These are phyloP conservation scores for Scaptomyza graminum DNA, from an alignment of 1,140 invertebrate genomes.

Conservation along the genomic window DNA sequence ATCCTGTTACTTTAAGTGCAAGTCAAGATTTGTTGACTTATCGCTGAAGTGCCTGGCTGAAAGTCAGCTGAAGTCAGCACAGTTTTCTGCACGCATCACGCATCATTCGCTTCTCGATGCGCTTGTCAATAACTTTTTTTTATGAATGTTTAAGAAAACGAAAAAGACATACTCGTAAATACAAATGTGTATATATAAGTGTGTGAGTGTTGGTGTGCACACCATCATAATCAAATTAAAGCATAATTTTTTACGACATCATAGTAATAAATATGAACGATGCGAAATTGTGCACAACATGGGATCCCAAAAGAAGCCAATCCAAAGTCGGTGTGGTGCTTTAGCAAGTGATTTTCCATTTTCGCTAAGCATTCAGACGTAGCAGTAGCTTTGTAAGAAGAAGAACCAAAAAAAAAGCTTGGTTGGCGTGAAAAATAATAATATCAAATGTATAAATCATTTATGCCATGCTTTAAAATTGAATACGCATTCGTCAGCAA, in stretches of 20 bases:
- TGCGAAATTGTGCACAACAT: constrained; percentile 61
- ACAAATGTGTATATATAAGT: neutral
- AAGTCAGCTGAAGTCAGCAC: constrained; percentile 36
- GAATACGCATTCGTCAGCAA: constrained; percentile 81
- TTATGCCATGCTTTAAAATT: constrained; percentile 72
- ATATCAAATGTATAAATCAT: constrained; percentile 82
- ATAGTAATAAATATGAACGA: constrained; percentile 80
- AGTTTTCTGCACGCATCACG: constrained; percentile 26
- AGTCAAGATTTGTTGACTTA: constrained; percentile 46
- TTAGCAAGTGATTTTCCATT: constrained; percentile 62
- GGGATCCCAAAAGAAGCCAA: constrained; percentile 6
- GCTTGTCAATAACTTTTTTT: constrained; percentile 61
- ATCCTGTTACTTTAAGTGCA: constrained; percentile 25
- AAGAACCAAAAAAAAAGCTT: constrained; percentile 9
- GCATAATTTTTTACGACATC: constrained; percentile 81
- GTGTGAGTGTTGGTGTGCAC: constrained; percentile 1
- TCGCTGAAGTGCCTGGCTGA: constrained; percentile 17
- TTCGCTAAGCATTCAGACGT: constrained; percentile 39
- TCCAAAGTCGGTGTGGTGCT: constrained; percentile 3
- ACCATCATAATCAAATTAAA: constrained; percentile 79
- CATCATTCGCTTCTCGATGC: constrained; percentile 21
- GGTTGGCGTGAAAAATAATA: constrained; percentile 70
- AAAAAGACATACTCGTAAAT: neutral
- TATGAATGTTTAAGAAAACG: constrained; percentile 52
- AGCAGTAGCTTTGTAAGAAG: too few species aligned